Base-by-base conservation (phyloP, 2,113 vertebrate species). In the Ceyx cyanopectus region DNA sequence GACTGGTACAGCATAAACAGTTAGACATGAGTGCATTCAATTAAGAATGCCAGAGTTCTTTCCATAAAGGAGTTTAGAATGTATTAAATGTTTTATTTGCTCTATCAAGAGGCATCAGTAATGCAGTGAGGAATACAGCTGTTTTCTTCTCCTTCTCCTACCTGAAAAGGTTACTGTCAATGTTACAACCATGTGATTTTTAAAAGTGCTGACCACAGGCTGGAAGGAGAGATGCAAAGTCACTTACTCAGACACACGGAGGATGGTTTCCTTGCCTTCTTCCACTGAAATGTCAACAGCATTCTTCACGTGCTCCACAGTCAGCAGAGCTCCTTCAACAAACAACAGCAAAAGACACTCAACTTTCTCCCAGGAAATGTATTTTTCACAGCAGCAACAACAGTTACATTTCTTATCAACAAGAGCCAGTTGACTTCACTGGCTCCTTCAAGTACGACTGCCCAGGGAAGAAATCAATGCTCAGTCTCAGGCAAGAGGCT, bases 221-320 rank as follows among this genome's bases (percentile, higher is more conserved):
- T 43, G 41, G 91, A 86, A 80, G 86, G 41, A 97, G 72, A 96
- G 57, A 94, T 69, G 87, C 75, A 93, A 96, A 95, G 92, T 93
- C 77, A 98, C 99, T 98, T 96, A 99, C 99, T 99, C 98, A 5
- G 99, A 99, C 90, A 99, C 97, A 22, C 79, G 97, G 84, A 99
- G 99, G 81, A 95, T 94, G 77, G 98, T 99, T 97, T 99, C 99
- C 94, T 98, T 99, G 92, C 99, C 99, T 97, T 99, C 98, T 93
- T 98, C 97, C 95, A 99, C 97, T 21, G 98, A 98, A 87, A 99
- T 96, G 84, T 97, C 95, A 90, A 99, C 95, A n/a, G 96, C 96
- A 86, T 96, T 96, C 95, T 99, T 99, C 93, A 99, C 98, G 7
- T 99, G 98, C 92, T 99, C 99, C 58, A 98, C 98, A 0, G 98